Base-by-base conservation (phyloP, 2,113 vertebrate species). In the Alligator sinensis region DNA sequence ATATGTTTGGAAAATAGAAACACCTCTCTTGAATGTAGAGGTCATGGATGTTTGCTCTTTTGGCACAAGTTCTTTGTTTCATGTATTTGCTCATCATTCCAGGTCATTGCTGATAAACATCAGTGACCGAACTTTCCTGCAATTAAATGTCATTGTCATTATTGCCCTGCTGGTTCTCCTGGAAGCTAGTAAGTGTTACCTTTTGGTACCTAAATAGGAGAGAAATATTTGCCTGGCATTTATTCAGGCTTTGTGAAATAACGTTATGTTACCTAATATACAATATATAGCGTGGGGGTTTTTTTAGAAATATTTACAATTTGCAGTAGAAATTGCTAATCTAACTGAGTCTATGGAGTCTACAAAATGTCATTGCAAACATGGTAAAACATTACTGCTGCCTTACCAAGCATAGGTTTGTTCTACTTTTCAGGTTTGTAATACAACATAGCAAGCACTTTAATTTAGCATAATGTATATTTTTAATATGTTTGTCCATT, bases 101-200 rank as follows among this genome's bases (percentile, higher is more conserved):
- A 91, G 91, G 88, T 97, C 95, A 93, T 34, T 96, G 95, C 87
- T 96, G 87, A 90, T 89, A 89, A 96, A 93, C 89, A 88, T 92
- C 86, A 96, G 85, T 95, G 77, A 92, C 91, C 91, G 81, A 66
- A 90, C 90, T 94, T 91, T 85, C 77, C 82, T 74, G 78, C 84
- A 66, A 89, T 92, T 95, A 96, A 83, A 17, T 54, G 77, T 34
- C 78, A 90, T 10, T 84, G 84, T 76, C 86, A 91, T 96, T 94
- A 80, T 80, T 88, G n/a, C 55, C 91, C 75, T 90, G 90, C 86
- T 90, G 90, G 84, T 95, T 72, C 90, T 68, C 77, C 82, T 87
- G 72, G 68, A 94, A 90, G 30, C 91, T 96, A 92, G 87, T 34
- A 87, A 86, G n/a, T 11, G 1, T 27, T 88, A 75, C 54, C 79